phyloP scores from a whole-genome alignment of 2,888 invertebrate species.

The Chouioia cunea region DNA sequence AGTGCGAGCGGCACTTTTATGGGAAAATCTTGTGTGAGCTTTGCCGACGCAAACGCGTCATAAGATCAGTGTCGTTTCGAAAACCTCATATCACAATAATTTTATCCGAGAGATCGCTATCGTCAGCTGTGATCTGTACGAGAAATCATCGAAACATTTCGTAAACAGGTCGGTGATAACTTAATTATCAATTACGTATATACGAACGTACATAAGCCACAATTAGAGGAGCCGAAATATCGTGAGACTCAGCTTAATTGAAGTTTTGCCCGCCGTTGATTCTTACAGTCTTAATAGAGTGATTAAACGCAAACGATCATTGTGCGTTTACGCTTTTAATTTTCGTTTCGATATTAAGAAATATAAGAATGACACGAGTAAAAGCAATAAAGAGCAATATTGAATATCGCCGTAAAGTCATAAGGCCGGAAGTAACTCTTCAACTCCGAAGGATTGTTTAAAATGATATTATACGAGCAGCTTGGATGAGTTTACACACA shows the following conservation, averaged over 20 bases:
- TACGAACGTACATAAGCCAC: neutral
- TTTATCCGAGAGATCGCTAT: no score
- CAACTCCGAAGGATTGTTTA: constrained; percentile 23
- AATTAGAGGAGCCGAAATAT: no score
- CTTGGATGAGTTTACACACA: neutral
- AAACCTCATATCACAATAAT: no score
- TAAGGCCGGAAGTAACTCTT: constrained; percentile 15
- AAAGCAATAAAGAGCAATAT: constrained; percentile 8
- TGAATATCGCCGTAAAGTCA: constrained; percentile 43
- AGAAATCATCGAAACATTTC: no score
- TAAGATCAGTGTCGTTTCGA: no score
- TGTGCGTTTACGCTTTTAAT: no score
- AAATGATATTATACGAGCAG: constrained; percentile 38
- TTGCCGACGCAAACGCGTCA: no score
- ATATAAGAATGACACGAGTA: neutral
- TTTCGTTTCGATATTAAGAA: constrained; percentile 8
- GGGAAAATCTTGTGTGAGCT: constrained; percentile 54
- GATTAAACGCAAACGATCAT: constrained; percentile 15
- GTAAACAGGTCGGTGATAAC: neutral
- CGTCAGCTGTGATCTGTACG: no score
- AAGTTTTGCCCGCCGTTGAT: neutral
- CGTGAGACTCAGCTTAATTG: neutral
- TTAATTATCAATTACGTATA: constrained; percentile 31
- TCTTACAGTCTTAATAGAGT: neutral
- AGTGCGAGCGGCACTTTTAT: constrained; percentile 40